Evolutionary conservation across 2,797 vertebrate genomes (phyloP).

Genomic region (Rhinella marina): DNA sequence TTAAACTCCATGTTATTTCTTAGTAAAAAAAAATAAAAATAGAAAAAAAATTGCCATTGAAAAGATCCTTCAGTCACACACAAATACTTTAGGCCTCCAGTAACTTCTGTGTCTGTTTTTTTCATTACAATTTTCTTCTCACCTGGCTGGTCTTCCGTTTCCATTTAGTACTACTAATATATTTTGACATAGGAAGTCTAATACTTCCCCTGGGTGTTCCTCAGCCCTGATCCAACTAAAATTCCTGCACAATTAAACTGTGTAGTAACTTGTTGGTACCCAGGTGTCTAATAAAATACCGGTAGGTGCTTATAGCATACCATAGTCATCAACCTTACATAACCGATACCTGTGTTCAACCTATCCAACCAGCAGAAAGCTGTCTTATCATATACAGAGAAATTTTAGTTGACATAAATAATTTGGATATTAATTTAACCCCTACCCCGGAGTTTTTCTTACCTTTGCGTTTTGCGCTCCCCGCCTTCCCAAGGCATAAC

Average conservation of each 20-base stretch:
- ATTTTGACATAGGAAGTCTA: background rate
- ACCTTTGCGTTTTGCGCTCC: no score
- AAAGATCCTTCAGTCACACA: no score
- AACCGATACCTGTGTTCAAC: background rate
- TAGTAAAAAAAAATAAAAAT: no score
- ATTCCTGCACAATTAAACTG: conserved; percentile 7
- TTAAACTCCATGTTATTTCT: no score
- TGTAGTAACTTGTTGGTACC: conserved; percentile 15
- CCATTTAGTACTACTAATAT: background rate
- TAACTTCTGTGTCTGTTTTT: no score
- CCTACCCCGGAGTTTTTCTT: no score
- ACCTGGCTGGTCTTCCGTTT: background rate
- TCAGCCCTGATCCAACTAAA: background rate
- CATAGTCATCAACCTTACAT: background rate
- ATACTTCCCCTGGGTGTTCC: conserved; percentile 11
- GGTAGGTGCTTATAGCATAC: background rate
- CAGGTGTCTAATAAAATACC: conserved; percentile 18
- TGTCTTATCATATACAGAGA: background rate
- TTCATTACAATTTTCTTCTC: background rate
- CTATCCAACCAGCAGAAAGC: background rate
- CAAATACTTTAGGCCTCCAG: no score
- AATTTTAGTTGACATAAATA: background rate
- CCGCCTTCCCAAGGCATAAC: no score
- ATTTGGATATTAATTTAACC: background rate
- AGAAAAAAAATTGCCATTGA: no score